Evolutionary conservation across 2,888 invertebrate species (phyloP), one percentile per base, ranked within the genome.

Genomic region (Clunio marinus): DNA sequence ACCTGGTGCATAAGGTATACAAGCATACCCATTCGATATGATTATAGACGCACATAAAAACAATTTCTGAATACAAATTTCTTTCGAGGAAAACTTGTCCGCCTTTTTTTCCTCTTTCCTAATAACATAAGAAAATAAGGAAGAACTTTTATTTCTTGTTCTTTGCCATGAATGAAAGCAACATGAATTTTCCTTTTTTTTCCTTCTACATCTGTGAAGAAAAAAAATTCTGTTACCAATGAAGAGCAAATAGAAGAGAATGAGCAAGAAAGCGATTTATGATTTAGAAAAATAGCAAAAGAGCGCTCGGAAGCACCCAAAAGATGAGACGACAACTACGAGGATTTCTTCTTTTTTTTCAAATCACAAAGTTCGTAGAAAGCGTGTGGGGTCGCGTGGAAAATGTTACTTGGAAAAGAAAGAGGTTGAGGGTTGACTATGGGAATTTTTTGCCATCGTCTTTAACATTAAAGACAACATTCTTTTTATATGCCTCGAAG

Each of bases 31-130:
- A 65, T 65, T 65, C 63, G 46, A 65, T 65, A 65, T 65, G 63
- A 65, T 65, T 65, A 65, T 65, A 65, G 63, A n/a, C 63, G 45
- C 45, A 46, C 63, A 65, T 65, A 65, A 65, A 65, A 65, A 65
- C 63, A 65, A 65, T 65, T 65, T 65, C 46, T 20, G 63, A 65
- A 65, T 65, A 65, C 63, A 65, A 65, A 65, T 65, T 65, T 63
- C 10, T n/a, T n/a, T 45, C 45, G n/a, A n/a, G n/a, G n/a, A n/a
- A n/a, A n/a, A n/a, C n/a, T n/a, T n/a, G 8, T 45, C 7, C 45
- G 45, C 45, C 45, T 22, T 5, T 51, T 22, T 7, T 51, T 7
- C 24, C 24, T 22, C 51, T 32, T 32, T 7, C 10, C 10, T 32
- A 7, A 10, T 32, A 32, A 4, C 32, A 10, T n/a, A n/a, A n/a